These are phyloP conservation scores for Caenorhabditis plicata DNA, from an alignment of 2,888 invertebrate species.

Conservation along the genomic window DNA sequence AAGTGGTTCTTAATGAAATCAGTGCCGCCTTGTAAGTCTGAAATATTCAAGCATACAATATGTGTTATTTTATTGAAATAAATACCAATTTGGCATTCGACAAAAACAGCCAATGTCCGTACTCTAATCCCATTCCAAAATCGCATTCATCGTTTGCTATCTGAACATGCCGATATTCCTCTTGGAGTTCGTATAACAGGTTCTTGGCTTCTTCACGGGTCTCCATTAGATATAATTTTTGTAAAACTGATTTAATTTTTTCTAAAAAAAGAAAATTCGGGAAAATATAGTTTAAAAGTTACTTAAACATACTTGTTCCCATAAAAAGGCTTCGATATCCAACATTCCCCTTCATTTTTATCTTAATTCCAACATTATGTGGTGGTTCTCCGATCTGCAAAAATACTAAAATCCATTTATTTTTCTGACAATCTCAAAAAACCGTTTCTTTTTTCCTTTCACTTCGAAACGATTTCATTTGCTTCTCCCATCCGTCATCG, in stretches of 20 bases:
- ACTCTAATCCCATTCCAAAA: constrained; percentile 85
- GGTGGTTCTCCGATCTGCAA: background rate
- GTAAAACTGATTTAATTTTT: background rate
- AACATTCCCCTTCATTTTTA: constrained; percentile 1
- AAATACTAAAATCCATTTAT: background rate
- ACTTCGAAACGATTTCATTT: background rate
- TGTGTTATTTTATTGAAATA: too few relatives aligned
- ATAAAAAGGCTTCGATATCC: constrained; percentile 5
- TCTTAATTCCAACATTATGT: background rate
- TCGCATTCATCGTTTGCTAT: constrained; percentile 93
- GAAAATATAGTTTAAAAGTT: background rate
- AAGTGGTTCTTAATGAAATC: constrained; percentile 2
- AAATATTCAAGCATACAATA: too few relatives aligned
- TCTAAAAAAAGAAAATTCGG: background rate
- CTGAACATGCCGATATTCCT: constrained; percentile 66
- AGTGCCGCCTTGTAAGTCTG: background rate
- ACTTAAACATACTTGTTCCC: background rate
- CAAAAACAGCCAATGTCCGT: constrained; percentile 81
- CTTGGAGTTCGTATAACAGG: background rate
- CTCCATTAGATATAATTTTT: background rate
- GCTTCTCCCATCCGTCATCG: background rate
- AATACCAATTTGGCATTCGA: constrained; percentile 23
- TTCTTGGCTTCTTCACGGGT: background rate
- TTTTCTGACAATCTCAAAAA: background rate
- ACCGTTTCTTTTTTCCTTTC: background rate